These are phyloP conservation scores for Cichlasoma orientale DNA, from an alignment of 2,797 vertebrate genomes.

Conservation along the genomic window DNA sequence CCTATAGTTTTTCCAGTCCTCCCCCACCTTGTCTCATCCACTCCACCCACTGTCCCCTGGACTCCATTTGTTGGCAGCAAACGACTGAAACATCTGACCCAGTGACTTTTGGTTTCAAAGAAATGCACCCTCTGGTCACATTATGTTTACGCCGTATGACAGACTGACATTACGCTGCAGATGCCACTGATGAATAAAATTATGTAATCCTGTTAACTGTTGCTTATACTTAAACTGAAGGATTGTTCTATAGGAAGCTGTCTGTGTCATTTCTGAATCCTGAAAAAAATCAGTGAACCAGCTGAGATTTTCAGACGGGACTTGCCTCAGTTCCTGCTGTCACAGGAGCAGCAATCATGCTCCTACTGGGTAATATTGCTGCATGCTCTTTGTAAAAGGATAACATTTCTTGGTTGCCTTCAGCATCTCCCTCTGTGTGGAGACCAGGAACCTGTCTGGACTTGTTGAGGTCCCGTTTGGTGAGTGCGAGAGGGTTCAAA, in stretches of 20 bases:
- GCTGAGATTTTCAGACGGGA: not conserved
- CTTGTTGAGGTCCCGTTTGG: constrained; percentile 29
- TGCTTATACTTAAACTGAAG: not conserved
- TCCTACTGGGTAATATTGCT: constrained; percentile 1
- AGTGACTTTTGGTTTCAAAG: constrained; percentile 45
- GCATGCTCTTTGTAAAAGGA: constrained; percentile 12
- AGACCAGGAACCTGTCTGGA: constrained; percentile 47
- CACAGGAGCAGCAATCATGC: not conserved
- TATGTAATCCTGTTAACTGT: constrained; percentile 13
- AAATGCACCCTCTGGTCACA: constrained; percentile 41
- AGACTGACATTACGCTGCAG: constrained; percentile 18
- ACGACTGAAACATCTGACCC: constrained; percentile 57
- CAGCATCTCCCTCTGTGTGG: not conserved
- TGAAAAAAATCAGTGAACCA: not conserved
- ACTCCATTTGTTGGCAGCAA: constrained; percentile 41
- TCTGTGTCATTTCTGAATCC: not conserved
- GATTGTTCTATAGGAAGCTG: not conserved
- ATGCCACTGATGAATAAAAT: constrained; percentile 27
- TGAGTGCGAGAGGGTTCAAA: constrained; percentile 15
- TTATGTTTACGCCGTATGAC: constrained; percentile 30
- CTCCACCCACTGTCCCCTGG: constrained; percentile 50
- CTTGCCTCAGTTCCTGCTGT: not conserved
- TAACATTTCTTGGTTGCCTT: constrained; percentile 1
- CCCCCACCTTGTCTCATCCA: constrained; percentile 17
- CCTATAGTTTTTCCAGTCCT: constrained; percentile 72